Conservation (phyloP, 2,888 invertebrate species). For the Oasisia sp. region DNA sequence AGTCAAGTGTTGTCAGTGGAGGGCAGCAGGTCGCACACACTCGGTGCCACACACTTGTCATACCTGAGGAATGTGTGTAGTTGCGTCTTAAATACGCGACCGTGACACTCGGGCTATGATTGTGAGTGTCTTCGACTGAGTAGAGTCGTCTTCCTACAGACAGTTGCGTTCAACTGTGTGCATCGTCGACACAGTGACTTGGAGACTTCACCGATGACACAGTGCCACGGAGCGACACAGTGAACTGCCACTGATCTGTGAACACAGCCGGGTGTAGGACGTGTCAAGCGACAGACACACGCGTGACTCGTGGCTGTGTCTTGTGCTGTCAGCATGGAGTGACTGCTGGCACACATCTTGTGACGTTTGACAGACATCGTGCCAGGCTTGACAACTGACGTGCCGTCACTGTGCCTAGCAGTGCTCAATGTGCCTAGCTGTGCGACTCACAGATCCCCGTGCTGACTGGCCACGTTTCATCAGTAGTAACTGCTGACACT, state of each 20-base stretch:
- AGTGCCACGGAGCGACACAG: background rate
- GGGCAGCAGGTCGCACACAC: background rate
- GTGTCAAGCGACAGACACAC: background rate
- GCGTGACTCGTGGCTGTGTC: background rate
- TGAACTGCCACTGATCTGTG: background rate
- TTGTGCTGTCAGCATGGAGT: background rate
- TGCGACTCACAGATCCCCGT: background rate
- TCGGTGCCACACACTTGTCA: background rate
- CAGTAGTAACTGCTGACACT: background rate
- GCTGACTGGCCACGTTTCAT: background rate
- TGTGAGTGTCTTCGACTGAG: background rate
- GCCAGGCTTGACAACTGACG: background rate
- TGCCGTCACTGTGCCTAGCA: background rate
- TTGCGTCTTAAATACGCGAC: background rate
- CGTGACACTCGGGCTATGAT: background rate
- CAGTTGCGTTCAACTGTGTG: background rate
- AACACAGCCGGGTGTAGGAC: background rate
- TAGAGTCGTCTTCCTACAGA: background rate
- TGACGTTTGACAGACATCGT: background rate
- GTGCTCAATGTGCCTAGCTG: background rate
- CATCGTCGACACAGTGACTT: background rate
- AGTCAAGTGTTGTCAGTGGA: background rate
- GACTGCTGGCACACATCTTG: background rate
- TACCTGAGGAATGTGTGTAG: background rate
- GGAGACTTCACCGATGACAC: background rate